phyloP scores from a whole-genome alignment of 2,113 vertebrate genomes.

The Sturnira hondurensis region DNA sequence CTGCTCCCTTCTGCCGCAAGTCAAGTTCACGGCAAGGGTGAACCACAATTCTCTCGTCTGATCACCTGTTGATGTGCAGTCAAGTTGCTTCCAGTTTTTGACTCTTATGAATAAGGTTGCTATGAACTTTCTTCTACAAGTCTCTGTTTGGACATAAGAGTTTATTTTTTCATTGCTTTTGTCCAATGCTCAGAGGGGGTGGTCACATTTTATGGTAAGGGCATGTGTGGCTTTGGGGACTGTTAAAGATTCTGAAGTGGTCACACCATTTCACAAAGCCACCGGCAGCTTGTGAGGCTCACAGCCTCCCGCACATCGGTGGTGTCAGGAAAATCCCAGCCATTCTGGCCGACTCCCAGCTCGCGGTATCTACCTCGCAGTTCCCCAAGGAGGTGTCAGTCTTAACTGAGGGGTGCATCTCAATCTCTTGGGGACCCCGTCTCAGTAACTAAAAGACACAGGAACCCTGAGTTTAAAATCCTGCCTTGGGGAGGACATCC shows the following conservation, averaged over 20 bases:
- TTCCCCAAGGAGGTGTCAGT: accelerated
- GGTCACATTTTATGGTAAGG: accelerated
- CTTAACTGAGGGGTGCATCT: background rate
- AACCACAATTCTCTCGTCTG: too few relatives aligned
- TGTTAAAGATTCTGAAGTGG: accelerated
- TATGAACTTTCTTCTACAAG: background rate
- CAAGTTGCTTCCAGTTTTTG: background rate
- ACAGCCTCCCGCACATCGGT: accelerated
- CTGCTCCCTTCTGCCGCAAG: accelerated
- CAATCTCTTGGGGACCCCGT: background rate
- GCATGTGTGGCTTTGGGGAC: background rate
- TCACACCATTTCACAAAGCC: accelerated
- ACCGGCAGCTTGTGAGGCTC: background rate
- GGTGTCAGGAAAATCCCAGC: background rate
- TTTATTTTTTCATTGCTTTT: too few relatives aligned
- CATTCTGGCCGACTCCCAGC: background rate
- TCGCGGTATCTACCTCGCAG: background rate
- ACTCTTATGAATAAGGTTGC: background rate
- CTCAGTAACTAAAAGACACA: background rate
- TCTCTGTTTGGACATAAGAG: background rate
- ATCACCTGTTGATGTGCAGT: accelerated
- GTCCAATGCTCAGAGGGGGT: background rate
- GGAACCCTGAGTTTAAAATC: background rate
- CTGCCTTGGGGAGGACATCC: background rate
- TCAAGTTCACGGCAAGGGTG: accelerated